These are phyloP conservation scores for Molossus alvarezi DNA, from an alignment of 2,797 vertebrate species.

Conservation along the genomic window DNA sequence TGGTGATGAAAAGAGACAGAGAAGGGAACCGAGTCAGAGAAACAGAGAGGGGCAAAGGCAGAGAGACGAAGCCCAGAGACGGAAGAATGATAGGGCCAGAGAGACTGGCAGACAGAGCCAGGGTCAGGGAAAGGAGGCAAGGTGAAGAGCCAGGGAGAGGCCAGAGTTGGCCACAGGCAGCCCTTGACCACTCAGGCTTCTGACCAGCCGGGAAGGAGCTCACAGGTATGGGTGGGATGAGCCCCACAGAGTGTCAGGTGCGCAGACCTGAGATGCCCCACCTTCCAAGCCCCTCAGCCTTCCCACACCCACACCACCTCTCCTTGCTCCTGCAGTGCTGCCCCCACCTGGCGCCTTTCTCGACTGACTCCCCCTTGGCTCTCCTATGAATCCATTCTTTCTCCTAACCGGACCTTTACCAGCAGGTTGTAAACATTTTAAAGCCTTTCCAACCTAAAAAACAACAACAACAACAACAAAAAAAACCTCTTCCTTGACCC, in stretches of 20 bases:
- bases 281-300: not conserved
- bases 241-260: not conserved
- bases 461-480: not conserved
- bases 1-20: not conserved
- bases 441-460: not conserved
- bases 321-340: not conserved
- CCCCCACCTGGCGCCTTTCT: not conserved
- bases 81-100: not conserved
- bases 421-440: slow-evolving; percentile 17
- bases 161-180: not conserved
- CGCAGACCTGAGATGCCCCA: not conserved
- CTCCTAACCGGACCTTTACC: not conserved
- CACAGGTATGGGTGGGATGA: not conserved
- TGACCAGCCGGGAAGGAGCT: not conserved
- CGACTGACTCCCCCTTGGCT: not conserved
- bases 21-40: not conserved
- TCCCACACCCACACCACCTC: not conserved
- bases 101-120: not conserved
- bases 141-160: not conserved
- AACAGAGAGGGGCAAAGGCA: not conserved
- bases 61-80: not conserved
- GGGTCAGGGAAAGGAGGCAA: not conserved
- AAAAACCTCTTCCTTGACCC: not conserved
- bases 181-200: not conserved
- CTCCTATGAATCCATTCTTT: not conserved